Conservation (phyloP, 2,113 vertebrate species). For the Malurus elegans region DNA sequence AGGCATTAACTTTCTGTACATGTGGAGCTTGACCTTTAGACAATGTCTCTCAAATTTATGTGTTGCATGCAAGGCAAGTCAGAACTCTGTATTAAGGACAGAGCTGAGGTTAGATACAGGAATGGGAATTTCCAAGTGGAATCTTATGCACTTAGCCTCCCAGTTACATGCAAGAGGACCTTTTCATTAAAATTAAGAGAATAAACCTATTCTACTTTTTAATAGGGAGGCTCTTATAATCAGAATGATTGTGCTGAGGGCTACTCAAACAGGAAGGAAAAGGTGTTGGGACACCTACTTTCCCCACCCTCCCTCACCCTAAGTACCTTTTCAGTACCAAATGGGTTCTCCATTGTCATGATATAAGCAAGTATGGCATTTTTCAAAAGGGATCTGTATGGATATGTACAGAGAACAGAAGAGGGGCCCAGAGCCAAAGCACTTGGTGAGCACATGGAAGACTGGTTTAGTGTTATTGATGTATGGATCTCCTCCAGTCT, state of each 20-base stretch:
- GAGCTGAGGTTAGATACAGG: not conserved
- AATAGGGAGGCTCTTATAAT: not conserved
- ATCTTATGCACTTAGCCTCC: not conserved
- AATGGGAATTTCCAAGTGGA: not conserved
- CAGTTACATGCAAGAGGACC: not conserved
- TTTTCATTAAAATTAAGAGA: not conserved
- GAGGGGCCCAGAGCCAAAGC: not conserved
- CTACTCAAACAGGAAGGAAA: not conserved
- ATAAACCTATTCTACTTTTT: not conserved
- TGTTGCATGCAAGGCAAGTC: not conserved
- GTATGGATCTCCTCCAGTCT: not conserved
- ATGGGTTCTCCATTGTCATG: not conserved
- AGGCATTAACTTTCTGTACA: not conserved
- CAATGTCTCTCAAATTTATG: not conserved
- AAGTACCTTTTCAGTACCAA: not conserved
- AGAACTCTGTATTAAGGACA: not conserved
- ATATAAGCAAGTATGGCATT: not conserved
- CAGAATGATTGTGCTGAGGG: fast-evolving
- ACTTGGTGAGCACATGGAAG: not conserved
- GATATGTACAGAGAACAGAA: not conserved
- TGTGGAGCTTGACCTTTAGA: not conserved
- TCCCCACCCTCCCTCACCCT: not conserved
- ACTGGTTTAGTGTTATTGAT: not conserved
- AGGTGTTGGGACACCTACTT: not conserved
- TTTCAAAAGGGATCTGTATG: not conserved